Evolutionary conservation across 2,797 vertebrate genomes (phyloP), one percentile per base, ranked within the genome.

Genomic region (Iguana delicatissima): DNA sequence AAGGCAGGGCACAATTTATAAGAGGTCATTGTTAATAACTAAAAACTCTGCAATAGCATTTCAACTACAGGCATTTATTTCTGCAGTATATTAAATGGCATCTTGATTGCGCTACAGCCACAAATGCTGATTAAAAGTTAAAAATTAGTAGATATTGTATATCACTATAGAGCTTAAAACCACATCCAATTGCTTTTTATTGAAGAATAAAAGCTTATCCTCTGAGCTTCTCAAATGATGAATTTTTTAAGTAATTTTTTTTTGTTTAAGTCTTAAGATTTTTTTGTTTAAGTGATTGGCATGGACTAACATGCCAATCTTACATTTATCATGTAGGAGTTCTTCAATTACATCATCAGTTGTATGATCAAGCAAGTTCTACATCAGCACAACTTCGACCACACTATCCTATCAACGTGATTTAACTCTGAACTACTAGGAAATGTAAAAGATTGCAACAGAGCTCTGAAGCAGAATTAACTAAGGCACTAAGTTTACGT

Each of bases 11-110:
- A 88, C 76, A 89, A 88, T 87, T 93, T 93, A 89, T 85, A 88
- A 91, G 84, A 91, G 92, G 84, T 72, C 76, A 59, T 52, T 92
- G 91, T 87, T 92, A 94, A 93, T 85, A 93, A 93, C 88, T 88
- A 91, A 93, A 90, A 64, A 88, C 86, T 88, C 89, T 80, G 74
- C 91, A 94, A 76, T n/a, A 93, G 81, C 52, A 85, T 86, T 94
- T 92, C 89, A 69, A 94, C 91, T 84, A 50, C 2, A 90, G 90
- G 85, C 77, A 84, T 89, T 95, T 76, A 80, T 91, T 89, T 55
- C 74, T 38, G 64, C 67, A 76, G 46, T 64, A 84, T 87, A 86
- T 89, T 69, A 91, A 82, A 92, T 93, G 64, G 50, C 85, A 87
- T 7, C 59, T 91, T 73, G 83, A 89, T 94, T 14, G 0, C 79